Evolutionary conservation across 2,113 vertebrate genomes (phyloP), one percentile per base, ranked within the genome.

Genomic region (Coptodon rendalli): DNA sequence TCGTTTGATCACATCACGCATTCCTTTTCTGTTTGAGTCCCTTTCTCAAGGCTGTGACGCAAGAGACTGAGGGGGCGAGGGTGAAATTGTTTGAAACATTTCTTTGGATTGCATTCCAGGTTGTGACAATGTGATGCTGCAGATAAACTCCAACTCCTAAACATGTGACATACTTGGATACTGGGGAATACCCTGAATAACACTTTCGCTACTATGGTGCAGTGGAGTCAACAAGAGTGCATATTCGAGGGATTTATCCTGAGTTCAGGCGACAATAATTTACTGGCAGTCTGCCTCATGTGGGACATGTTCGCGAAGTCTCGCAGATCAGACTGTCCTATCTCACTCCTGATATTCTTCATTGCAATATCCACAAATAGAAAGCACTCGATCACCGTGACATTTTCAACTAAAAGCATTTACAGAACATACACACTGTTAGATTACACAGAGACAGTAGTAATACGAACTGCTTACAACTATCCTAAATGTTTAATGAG

Each of bases 51-150:
- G 82, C 24, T 83, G 24, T 90, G 85, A 88, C 5, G 36, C 85
- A 83, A 73, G 13, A 83, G 2, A 73, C 10, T 24, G 24, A n/a
- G 13, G 22, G 56, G 43, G 45, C 14, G 57, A 6, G 50, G 12
- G 45, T 40, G 48, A 14, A 59, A 40, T 48, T 27, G 56, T 24
- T 38, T 22, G 9, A 85, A 80, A 71, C 48, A 27, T 59, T 34
- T 79, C 12, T 12, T 86, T 29, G 27, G 19, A 63, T 85, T 52
- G 80, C 73, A 27, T 87, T 89, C 76, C 17, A 68, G 48, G 79
- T 84, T 83, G 80, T 89, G 68, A 86, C 38, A 89, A 57, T 63
- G 82, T 71, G 83, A 90, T 66, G 53, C 82, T 83, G 43, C 61
- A 79, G n/a, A 61, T 87, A 19, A 86, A 81, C 78, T 79, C 52